Base-by-base conservation (phyloP, 2,797 vertebrate genomes). In the Naso thynnoides region DNA sequence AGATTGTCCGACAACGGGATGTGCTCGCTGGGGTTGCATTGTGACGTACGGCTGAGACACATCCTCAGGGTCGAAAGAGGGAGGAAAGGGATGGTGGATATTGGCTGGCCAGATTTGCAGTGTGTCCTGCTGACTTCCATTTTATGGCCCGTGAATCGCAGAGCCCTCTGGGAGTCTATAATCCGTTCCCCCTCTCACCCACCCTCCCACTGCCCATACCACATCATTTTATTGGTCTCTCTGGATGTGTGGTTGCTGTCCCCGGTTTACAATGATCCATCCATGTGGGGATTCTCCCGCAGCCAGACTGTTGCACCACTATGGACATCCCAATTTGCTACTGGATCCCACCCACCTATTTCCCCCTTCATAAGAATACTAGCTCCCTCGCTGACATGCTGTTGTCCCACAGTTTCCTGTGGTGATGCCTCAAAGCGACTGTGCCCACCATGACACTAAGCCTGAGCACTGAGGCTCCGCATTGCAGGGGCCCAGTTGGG, bases 111-210 rank as follows among this genome's bases (percentile, higher is more conserved):
- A 91, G 89, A 91, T 95, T 82, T 90, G 86, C 79, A 86, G 88
- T 74, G 76, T 88, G 89, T 93, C 94, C 93, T 91, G 94, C 94
- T 94, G 94, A 93, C 93, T 94, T 91, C 89, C 90, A 93, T 95
- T 93, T 94, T 90, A 91, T 92, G 81, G 89, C 64, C 83, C 44
- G 86, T 94, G 93, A 95, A 95, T 95, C 67, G 85, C 85, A 4
- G 75, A 85, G 88, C 90, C 94, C 90, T 93, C 92, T 87, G 92
- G 94, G 93, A 95, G 94, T 93, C 93, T 88, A 82, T 95, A 95
- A 95, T 95, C 94, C 92, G 21, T 29, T 26, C 54, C 55, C 42
- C 27, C 52, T 48, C 52, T 31, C 29, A 9, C 71, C 29, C 55
- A 42, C 61, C 57, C 69, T 42, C 70, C 70, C 71, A 18, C 60